Conservation (phyloP, 2,113 vertebrate species). For the human (Homo sapiens) region GRCh38 chr1:52892501-52893000, state of each 20-base stretch:
- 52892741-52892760: background rate
- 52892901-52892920: slow-evolving; percentile 83
- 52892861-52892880: slow-evolving; percentile 83
- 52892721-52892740: slow-evolving; percentile 37
- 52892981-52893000: background rate
- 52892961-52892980: background rate
- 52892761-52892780: slow-evolving; percentile 72
- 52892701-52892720: background rate
- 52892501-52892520: too few relatives aligned
- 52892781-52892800: slow-evolving; percentile 93
- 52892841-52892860: slow-evolving; percentile 84
- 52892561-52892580: background rate
- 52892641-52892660: slow-evolving; percentile 37
- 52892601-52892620: background rate
- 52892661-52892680: background rate
- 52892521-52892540: too few relatives aligned
- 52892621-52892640: background rate
- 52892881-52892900: slow-evolving; percentile 88
- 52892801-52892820: slow-evolving; percentile 90
- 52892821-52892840: slow-evolving; percentile 87
- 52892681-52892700: background rate
- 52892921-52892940: slow-evolving; percentile 70
- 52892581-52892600: background rate
- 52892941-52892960: background rate
- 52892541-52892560: background rate